Conservation (phyloP, 1,140 invertebrate genomes). For the Centruroides sculpturatus region DNA sequence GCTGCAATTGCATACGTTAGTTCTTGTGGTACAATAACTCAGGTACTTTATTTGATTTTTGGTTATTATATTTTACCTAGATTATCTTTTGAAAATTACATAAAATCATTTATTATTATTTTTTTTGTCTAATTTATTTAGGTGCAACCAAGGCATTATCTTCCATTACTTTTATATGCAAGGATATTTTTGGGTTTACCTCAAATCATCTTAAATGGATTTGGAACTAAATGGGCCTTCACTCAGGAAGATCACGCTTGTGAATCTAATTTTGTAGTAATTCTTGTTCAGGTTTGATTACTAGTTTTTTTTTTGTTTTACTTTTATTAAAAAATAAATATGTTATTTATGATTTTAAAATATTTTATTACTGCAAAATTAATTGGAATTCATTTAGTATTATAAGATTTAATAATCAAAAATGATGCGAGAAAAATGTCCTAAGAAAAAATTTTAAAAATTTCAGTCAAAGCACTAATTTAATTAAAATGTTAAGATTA, state of each 20-base stretch:
- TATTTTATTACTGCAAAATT: no score
- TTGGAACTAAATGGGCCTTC: slow-evolving; percentile 69
- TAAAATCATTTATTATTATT: neutral
- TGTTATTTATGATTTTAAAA: no score
- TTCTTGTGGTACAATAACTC: slow-evolving; percentile 7
- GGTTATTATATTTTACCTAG: neutral
- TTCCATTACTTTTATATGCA: slow-evolving; percentile 28
- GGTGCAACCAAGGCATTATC: slow-evolving; percentile 23
- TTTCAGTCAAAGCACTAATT: no score
- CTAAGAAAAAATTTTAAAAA: no score
- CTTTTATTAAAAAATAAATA: no score
- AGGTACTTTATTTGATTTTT: slow-evolving; percentile 1
- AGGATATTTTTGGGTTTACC: slow-evolving; percentile 46
- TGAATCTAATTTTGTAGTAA: slow-evolving; percentile 3
- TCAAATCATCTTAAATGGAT: slow-evolving; percentile 56
- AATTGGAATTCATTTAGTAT: no score
- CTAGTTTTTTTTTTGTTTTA: no score
- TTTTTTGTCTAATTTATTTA: neutral
- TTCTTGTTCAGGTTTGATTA: slow-evolving; percentile 10
- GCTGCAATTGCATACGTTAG: slow-evolving; percentile 7
- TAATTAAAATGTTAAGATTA: no score
- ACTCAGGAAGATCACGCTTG: slow-evolving; percentile 4
- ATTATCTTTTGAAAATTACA: neutral
- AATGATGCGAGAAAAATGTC: no score
- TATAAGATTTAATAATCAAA: no score